A percentile compares a stretch with the other conserved stretches of the same genome.
Evolutionary conservation across 2,888 invertebrate species (phyloP).

Genomic region (Gnatocerus cornutus): DNA sequence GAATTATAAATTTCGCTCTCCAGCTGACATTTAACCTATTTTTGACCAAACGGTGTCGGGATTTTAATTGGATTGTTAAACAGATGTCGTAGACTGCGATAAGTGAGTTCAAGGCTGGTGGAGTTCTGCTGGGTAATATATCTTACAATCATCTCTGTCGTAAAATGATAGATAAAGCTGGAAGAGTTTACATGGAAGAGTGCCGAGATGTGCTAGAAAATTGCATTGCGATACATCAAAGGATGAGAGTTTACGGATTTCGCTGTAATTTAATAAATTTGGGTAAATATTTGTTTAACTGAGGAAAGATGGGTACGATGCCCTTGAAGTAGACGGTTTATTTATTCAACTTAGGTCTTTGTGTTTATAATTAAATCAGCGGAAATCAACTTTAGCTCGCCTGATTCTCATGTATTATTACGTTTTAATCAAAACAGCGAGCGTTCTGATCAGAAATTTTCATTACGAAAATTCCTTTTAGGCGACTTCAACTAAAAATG

Average conservation of each 20-base stretch:
- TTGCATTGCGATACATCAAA: neutral
- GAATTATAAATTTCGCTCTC: constrained; percentile 14
- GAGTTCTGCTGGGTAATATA: constrained; percentile 20
- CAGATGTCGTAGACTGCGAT: constrained; percentile 10
- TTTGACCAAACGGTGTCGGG: neutral
- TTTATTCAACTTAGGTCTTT: no score
- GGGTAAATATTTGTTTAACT: neutral
- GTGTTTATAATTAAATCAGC: no score
- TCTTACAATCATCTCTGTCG: constrained; percentile 36
- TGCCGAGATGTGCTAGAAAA: neutral
- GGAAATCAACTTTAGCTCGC: no score
- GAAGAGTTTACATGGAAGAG: constrained; percentile 27
- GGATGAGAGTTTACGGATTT: neutral
- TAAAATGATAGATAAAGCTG: constrained; percentile 33
- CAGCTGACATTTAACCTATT: constrained; percentile 16
- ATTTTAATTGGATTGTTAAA: constrained; percentile 12
- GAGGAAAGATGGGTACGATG: no score
- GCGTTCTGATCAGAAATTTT: no score
- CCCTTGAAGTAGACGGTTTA: no score
- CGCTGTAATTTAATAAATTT: neutral
- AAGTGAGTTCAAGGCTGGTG: constrained; percentile 38
- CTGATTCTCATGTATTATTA: no score
- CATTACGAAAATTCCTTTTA: no score
- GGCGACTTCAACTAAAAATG: no score
- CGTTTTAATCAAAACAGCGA: no score